Evolutionary conservation across 1,140 invertebrate species (phyloP), one percentile per base, ranked within the genome.

Genomic region (Pseudobourletiella spinata): DNA sequence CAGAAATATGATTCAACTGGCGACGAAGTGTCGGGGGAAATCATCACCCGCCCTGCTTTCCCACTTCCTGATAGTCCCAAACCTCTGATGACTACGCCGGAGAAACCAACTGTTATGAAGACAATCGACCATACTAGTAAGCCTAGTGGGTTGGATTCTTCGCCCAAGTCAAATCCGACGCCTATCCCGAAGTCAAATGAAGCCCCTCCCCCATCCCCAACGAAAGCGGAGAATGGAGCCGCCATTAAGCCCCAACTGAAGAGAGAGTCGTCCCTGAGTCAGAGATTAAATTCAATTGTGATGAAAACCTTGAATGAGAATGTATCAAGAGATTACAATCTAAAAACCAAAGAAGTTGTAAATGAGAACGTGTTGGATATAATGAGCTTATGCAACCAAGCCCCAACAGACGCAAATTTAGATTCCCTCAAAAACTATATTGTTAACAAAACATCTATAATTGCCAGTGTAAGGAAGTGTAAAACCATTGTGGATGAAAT

Each of bases 291-390:
- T 74, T 88, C 82, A 56, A 81, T 92, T 69, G 84, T 94, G 0
- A 85, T 91, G 73, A 89, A 91, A 73, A 91, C 89, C 39, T 76
- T 95, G 35, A 89, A 89, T 24, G 89, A 94, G 70, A 95, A 95
- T 73, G 86, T 88, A 61, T 89, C 91, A 46, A 83, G 86, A 71
- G 89, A 92, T 29, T 63, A 57, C n/a, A 44, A 44, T 43, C 2
- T 25, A 18, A 57, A 57, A 43, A 42, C 52, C 52, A 55, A 55
- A 55, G 52, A 55, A 55, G n/a, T 55, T 11, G 22, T 35, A 11
- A 52, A 8, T n/a, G 52, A 55, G 26, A 55, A 39, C 22, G 26
- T 55, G 3, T 20, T 55, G 3, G 52, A 55, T 55, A 11, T 32
- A 3, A 55, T 55, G 52, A 55, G 29, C 32, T 32, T 55, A 24